A percentile compares a stretch with the other conserved stretches of the same genome.
Conservation (phyloP, 2,888 invertebrate species). For the Dichetophora obliterata region DNA sequence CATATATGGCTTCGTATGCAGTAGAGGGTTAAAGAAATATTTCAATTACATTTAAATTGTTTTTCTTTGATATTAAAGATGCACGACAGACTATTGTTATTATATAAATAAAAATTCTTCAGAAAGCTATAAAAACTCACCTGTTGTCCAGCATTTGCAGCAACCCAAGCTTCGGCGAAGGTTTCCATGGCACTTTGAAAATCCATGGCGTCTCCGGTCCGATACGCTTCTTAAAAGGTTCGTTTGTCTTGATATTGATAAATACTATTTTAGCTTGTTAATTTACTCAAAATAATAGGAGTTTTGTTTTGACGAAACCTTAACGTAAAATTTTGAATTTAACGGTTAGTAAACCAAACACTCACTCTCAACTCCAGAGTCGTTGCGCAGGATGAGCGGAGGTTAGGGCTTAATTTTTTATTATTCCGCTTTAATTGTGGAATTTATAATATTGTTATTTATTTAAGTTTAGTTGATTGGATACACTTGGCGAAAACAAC, state of each 20-base stretch:
- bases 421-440: slow-evolving; percentile 21
- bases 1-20: no score
- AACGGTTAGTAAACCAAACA: background rate
- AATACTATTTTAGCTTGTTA: no score
- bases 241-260: background rate
- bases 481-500: slow-evolving; percentile 5
- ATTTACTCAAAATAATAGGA: no score
- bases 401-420: slow-evolving; percentile 11
- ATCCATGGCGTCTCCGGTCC: slow-evolving; percentile 77
- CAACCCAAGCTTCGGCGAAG: slow-evolving; percentile 97
- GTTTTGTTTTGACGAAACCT: background rate
- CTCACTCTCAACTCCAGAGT: background rate
- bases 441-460: slow-evolving; percentile 9
- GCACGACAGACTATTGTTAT: no score
- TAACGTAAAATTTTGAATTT: slow-evolving; percentile 9
- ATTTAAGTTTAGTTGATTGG: slow-evolving; percentile 30
- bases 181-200: slow-evolving; percentile 99
- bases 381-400: background rate
- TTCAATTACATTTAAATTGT: no score
- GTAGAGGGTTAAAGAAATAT: no score
- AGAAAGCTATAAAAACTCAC: slow-evolving; percentile 69
- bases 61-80: no score
- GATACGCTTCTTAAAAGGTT: background rate
- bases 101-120: no score
- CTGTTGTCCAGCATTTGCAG: slow-evolving; percentile 84